Conservation (phyloP, 2,113 vertebrate genomes). For the Gnathonemus longibarbis region DNA sequence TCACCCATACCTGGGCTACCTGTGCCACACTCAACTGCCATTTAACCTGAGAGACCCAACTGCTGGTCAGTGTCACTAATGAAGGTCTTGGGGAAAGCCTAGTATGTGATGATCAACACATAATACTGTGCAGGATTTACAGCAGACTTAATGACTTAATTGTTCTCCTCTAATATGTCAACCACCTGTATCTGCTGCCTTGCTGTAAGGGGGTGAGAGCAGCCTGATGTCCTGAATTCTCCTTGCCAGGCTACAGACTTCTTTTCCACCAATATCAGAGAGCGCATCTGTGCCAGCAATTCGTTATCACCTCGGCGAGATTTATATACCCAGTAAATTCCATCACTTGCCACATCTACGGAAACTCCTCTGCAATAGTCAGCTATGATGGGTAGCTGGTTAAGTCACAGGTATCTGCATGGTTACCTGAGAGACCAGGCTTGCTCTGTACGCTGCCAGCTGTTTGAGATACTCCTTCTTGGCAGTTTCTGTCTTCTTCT, state of each 20-base stretch:
- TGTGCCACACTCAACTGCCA: neutral
- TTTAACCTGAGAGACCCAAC: neutral
- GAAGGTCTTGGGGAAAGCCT: neutral
- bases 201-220: neutral
- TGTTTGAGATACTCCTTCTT: slow-evolving; percentile 99
- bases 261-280: neutral
- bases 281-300: neutral
- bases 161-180: neutral
- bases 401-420: neutral
- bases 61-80: neutral
- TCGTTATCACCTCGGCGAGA: neutral
- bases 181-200: neutral
- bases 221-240: neutral
- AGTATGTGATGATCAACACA: neutral
- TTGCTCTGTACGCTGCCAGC: slow-evolving; percentile 94
- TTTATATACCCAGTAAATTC: neutral
- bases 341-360: neutral
- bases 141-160: neutral
- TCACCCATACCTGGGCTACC: neutral
- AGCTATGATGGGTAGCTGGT: neutral
- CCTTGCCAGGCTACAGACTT: neutral
- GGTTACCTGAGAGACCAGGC: slow-evolving; percentile 75
- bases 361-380: neutral
- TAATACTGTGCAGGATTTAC: neutral
- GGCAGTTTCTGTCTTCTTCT: slow-evolving; percentile 96